phyloP scores from a whole-genome alignment of 2,797 vertebrate genomes.

The Salarias fasciatus region DNA sequence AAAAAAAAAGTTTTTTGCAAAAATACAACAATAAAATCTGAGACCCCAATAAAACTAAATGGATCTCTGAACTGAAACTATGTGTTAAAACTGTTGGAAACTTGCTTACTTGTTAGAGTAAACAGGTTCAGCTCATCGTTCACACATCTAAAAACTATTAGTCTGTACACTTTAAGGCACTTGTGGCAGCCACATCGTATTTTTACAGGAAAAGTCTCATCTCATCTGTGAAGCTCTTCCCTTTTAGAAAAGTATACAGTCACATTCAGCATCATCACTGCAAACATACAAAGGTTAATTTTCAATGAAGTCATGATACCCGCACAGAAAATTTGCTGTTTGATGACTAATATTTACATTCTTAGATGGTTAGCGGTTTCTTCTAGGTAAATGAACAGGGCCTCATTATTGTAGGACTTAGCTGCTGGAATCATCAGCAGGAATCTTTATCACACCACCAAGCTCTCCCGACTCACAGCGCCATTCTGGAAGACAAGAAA shows the following conservation, averaged over 20 bases:
- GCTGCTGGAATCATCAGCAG: background rate
- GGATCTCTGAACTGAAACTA: conserved; percentile 13
- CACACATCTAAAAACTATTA: conserved; percentile 21
- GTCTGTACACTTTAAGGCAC: conserved; percentile 79
- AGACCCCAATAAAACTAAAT: conserved; percentile 20
- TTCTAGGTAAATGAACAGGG: background rate
- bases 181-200: conserved; percentile 73
- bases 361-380: background rate
- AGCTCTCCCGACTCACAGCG: conserved; percentile 91
- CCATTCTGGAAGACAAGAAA: conserved; percentile 83
- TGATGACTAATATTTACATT: conserved; percentile 56
- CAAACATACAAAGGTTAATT: background rate
- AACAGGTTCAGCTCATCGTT: conserved; percentile 4
- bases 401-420: background rate
- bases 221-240: conserved; percentile 23
- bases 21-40: conserved; percentile 17
- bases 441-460: conserved; percentile 84
- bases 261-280: conserved; percentile 34
- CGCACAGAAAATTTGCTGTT: conserved; percentile 26
- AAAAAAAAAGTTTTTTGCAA: conserved; percentile 21
- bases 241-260: conserved; percentile 20
- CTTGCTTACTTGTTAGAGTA: conserved; percentile 24
- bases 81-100: conserved; percentile 3
- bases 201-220: conserved; percentile 52
- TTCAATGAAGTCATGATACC: conserved; percentile 19